A percentile compares a stretch with the other conserved stretches of the same genome.
These are phyloP conservation scores for Lasioglossum villosulum DNA, from an alignment of 2,888 invertebrate species.

Conservation along the genomic window DNA sequence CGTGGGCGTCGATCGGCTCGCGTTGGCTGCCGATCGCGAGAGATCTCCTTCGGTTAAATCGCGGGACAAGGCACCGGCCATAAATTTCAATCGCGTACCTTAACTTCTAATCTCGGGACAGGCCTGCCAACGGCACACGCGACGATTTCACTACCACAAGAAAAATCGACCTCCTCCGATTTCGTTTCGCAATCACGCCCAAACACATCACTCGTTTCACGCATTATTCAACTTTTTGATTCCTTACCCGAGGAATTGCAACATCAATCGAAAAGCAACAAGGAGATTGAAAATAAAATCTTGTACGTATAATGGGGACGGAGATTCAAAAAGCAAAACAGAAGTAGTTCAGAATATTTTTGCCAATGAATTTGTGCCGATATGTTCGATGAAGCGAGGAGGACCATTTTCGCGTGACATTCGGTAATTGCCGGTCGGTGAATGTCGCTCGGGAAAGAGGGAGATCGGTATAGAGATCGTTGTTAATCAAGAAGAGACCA, in stretches of 20 bases:
- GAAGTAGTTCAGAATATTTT: no score
- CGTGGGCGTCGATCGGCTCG: constrained; percentile 59
- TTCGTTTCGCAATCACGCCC: not conserved
- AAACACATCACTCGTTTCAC: not conserved
- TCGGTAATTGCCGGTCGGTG: constrained; percentile 1
- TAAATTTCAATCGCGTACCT: constrained; percentile 51
- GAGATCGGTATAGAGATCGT: constrained; percentile 59
- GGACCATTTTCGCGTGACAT: not conserved
- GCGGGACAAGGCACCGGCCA: constrained; percentile 12
- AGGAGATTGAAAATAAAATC: not conserved
- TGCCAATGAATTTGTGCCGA: no score
- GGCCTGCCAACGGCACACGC: constrained; percentile 11
- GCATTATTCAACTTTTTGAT: not conserved
- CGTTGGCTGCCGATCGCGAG: constrained; percentile 46
- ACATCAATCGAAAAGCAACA: not conserved
- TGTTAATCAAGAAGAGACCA: constrained; percentile 74
- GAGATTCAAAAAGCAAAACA: no score
- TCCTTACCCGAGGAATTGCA: not conserved
- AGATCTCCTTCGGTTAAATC: constrained; percentile 40
- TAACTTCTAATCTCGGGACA: constrained; percentile 30
- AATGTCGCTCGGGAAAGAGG: constrained; percentile 10
- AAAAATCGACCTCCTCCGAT: not conserved
- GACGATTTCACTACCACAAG: not conserved
- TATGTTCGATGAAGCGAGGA: not conserved
- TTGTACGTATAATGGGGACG: no score